Conservation (phyloP, 2,888 invertebrate genomes). For the Melieria omissa region DNA sequence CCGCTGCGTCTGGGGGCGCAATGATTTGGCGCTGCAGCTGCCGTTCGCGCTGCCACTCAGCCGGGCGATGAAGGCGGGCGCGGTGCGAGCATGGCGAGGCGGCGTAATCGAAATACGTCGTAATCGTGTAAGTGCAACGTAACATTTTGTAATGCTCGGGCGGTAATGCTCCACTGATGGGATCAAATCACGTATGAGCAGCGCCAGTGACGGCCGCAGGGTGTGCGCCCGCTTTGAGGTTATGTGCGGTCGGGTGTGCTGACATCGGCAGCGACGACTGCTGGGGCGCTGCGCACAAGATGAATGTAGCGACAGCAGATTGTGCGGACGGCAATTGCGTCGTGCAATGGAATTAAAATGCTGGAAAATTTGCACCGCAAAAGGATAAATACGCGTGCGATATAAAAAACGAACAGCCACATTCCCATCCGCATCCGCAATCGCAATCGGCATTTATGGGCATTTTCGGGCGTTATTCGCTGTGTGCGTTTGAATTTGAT, state of each 20-base stretch:
- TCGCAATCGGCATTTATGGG: too few species aligned
- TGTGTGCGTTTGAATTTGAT: too few species aligned
- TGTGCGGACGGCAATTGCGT: too few species aligned
- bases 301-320: too few species aligned
- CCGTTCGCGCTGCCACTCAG: too few species aligned
- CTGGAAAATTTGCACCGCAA: background rate
- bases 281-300: background rate
- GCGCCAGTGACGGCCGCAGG: constrained; percentile 20
- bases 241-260: background rate
- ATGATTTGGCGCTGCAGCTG: too few species aligned
- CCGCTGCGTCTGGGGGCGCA: too few species aligned
- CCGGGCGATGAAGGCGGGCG: too few species aligned
- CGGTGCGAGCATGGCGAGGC: background rate
- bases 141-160: constrained; percentile 6
- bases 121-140: constrained; percentile 22
- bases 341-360: too few species aligned
- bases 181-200: constrained; percentile 41
- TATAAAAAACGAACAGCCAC: background rate
- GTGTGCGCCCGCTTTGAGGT: background rate
- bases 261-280: background rate
- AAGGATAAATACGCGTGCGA: background rate
- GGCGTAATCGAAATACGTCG: constrained; percentile 29
- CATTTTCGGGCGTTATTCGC: too few species aligned
- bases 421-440: too few species aligned
- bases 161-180: constrained; percentile 37